phyloP scores from a whole-genome alignment of 2,888 invertebrate species.

The Caenorhabditis doughertyi region DNA sequence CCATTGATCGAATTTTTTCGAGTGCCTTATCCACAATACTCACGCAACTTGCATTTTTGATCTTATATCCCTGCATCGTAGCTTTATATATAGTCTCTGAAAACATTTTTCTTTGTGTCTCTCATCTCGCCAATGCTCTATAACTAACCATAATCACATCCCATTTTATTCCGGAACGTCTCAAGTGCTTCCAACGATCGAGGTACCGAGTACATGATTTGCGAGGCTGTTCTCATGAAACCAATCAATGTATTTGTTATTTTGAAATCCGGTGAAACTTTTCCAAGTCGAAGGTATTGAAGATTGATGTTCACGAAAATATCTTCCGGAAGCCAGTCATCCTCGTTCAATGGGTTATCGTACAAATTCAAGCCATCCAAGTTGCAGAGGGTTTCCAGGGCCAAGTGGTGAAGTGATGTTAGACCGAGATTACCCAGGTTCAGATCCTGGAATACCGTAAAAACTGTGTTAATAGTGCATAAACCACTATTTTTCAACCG shows the following conservation, averaged over 20 bases:
- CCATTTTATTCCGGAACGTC: slow-evolving; percentile 7
- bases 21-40: too few species aligned
- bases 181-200: slow-evolving; percentile 11
- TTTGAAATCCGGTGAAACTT: too few species aligned
- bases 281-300: slow-evolving; percentile 38
- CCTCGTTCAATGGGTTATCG: slow-evolving; percentile 30
- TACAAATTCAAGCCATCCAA: slow-evolving; percentile 36
- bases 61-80: too few species aligned
- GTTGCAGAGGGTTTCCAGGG: slow-evolving; percentile 43
- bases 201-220: slow-evolving; percentile 46
- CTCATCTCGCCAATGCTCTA: too few species aligned
- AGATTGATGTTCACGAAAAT: slow-evolving; percentile 51
- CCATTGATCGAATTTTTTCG: too few species aligned
- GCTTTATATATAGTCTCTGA: too few species aligned
- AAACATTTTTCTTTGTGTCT: too few species aligned
- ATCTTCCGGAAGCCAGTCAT: slow-evolving; percentile 30
- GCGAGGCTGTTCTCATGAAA: slow-evolving; percentile 56
- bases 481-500: too few species aligned
- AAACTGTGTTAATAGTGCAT: too few species aligned
- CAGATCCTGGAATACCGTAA: too few species aligned
- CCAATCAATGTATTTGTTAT: slow-evolving; percentile 31
- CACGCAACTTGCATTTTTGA: too few species aligned
- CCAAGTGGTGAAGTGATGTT: slow-evolving; percentile 21
- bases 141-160: slow-evolving; percentile 36
- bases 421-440: slow-evolving; percentile 50